Base-by-base conservation (phyloP, 2,888 invertebrate genomes). In the Ommatoiulus sabulosus region DNA sequence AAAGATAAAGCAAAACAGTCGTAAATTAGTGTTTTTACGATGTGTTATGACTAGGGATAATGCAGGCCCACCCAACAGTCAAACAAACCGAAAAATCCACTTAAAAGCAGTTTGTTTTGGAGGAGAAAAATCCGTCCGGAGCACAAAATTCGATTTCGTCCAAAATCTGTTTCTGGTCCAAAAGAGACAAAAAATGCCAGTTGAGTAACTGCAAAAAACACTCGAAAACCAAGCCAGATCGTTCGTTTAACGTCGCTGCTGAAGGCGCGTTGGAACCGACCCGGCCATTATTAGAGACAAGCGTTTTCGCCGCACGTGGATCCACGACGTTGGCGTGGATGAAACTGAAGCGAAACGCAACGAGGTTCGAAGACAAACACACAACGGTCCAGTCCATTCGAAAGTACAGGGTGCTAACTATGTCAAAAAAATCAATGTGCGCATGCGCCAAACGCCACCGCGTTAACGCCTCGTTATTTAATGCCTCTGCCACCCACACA, bases 251-350 rank as follows among this genome's bases (percentile, higher is more conserved):
- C 52, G 12, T 52, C 63, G 63, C 5, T 63, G n/a, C 7, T 63
- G 63, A 20, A 20, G 63, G 63, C 10, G 24, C 24, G 5, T 5
- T 20, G 6, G 24, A 72, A 24, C 72, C 24, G 72, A 72, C 80
- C 57, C 80, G 80, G 80, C 35, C 80, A 80, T 80, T 80, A 80
- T 80, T 80, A 80, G 80, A 80, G 80, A 80, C 80, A 35, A 10
- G 35, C 35, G 80, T 80, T 80, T 43, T 10, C 80, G 12, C 35
- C 12, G 24, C 35, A n/a, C 20, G 63, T 52, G 17, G 63, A 63
- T 80, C 15, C 80, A 43, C 80, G 12, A 12, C 15, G 35, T 35
- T 80, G 35, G 10, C 80, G 35, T 35, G 80, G 80, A 43, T 43
- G 35, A 35, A 80, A 80, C 80, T 80, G 80, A 80, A 43, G 24